A percentile compares a stretch with the other conserved stretches of the same genome.
Conservation (phyloP, 2,797 vertebrate genomes). For the Phalanger gymnotis region DNA sequence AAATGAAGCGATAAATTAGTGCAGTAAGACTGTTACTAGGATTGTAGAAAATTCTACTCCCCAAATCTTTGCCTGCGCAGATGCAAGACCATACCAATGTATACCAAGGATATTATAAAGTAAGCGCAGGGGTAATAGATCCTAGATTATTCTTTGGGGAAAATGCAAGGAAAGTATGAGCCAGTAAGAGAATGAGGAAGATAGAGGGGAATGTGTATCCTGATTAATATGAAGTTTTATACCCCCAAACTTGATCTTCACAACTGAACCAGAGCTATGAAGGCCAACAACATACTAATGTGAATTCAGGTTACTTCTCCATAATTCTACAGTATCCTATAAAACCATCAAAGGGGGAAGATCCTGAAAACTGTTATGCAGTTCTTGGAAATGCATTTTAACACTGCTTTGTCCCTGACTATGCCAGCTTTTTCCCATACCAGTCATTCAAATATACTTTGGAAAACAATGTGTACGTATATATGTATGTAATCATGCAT, state of each 20-base stretch:
- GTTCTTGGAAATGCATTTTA: background rate
- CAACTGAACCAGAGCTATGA: background rate
- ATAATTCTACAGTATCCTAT: background rate
- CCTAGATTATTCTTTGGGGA: background rate
- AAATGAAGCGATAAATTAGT: background rate
- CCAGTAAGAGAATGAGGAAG: background rate
- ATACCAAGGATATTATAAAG: background rate
- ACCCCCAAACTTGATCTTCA: background rate
- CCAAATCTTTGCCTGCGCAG: background rate
- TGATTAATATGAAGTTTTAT: background rate
- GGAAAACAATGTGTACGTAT: background rate
- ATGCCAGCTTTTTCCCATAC: background rate
- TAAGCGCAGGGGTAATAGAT: background rate
- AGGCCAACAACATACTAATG: background rate
- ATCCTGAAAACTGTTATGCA: background rate
- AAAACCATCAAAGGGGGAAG: background rate
- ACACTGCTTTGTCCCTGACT: background rate
- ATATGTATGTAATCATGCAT: too few relatives aligned
- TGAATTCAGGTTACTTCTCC: background rate
- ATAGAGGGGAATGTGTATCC: background rate
- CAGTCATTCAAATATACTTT: background rate
- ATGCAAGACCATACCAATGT: background rate
- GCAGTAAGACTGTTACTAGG: background rate
- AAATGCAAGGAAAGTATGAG: background rate
- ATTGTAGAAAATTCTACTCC: background rate